Conservation (phyloP, 2,888 invertebrate genomes). For the Bugulina stolonifera region DNA sequence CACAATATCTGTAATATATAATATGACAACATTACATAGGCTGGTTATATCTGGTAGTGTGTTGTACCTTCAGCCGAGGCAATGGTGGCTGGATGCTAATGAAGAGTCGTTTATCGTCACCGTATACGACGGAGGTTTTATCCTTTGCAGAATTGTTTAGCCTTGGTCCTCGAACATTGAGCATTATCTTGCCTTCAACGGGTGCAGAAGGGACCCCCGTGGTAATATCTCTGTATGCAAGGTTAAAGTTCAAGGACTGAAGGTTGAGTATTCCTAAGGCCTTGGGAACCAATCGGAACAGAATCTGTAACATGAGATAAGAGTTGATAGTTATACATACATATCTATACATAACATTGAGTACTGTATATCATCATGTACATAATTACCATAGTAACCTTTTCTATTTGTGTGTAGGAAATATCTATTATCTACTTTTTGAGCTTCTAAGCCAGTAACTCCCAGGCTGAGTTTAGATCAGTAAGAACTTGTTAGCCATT, state of each 20-base stretch:
- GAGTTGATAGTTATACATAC: too few species aligned
- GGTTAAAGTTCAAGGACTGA: background rate
- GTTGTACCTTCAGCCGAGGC: conserved; percentile 78
- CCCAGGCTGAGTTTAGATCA: too few species aligned
- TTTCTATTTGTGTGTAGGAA: too few species aligned
- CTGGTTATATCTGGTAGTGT: too few species aligned
- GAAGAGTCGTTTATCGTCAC: conserved; percentile 65
- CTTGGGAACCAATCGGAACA: conserved; percentile 11
- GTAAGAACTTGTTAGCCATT: too few species aligned
- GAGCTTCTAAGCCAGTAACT: too few species aligned
- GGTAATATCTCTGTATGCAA: background rate
- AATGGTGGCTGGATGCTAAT: conserved; percentile 72
- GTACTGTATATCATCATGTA: too few species aligned
- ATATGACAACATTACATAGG: too few species aligned
- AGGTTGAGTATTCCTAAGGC: conserved; percentile 19
- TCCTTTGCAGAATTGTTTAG: conserved; percentile 58
- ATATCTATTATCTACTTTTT: too few species aligned
- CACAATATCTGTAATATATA: background rate
- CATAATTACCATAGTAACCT: too few species aligned
- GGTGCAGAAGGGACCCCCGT: conserved; percentile 25
- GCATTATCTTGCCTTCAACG: conserved; percentile 52
- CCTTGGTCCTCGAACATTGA: conserved; percentile 58
- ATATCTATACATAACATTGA: too few species aligned
- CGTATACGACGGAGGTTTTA: conserved; percentile 56
- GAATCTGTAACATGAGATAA: background rate